Evolutionary conservation across 2,113 vertebrate species (phyloP), one percentile per base, ranked within the genome.

Genomic region (Odontesthes bonariensis): DNA sequence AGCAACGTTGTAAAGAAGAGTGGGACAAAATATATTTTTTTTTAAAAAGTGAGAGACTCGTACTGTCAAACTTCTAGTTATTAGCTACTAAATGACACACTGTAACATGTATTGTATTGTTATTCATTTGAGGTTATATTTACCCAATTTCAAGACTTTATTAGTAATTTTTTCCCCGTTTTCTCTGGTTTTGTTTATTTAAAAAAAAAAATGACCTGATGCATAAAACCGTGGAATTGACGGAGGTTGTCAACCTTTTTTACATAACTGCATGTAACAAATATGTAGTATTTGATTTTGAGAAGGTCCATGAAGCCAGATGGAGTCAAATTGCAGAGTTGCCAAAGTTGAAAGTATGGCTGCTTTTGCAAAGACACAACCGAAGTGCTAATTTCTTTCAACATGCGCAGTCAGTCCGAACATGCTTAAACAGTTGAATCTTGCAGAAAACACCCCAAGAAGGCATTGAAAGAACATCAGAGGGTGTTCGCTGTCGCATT

Each of bases 321-420:
- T 67, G 75, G 73, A 38, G 73, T 76, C 32, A 49, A 23, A 55
- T 60, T 44, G 56, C 22, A 63, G 12, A 69, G 13, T 31, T 51
- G 44, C 49, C 61, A 42, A n/a, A 17, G 22, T 27, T 75, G 35
- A 55, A 72, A 70, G n/a, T 23, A 46, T 12, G n/a, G 51, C 54
- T 53, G 74, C 61, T 55, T 35, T 42, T 71, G 44, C n/a, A 52
- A 42, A 53, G 0, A 60, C 1, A 44, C 12, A 35, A 8, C 27
- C 27, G 1, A 64, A 35, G 19, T 38, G 32, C 27, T 11, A 35
- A 66, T 16, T 58, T 52, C 27, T 44, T 40, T 13, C 3, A 11
- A 27, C 35, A 8, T 35, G 4, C 8, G 35, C 35, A 35, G 5
- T n/a, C 66, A n/a, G 16, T 46, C 7, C 19, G 46, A 35, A 33